Evolutionary conservation across 2,113 vertebrate genomes (phyloP).

Genomic region (Amblyopsis rosae): DNA sequence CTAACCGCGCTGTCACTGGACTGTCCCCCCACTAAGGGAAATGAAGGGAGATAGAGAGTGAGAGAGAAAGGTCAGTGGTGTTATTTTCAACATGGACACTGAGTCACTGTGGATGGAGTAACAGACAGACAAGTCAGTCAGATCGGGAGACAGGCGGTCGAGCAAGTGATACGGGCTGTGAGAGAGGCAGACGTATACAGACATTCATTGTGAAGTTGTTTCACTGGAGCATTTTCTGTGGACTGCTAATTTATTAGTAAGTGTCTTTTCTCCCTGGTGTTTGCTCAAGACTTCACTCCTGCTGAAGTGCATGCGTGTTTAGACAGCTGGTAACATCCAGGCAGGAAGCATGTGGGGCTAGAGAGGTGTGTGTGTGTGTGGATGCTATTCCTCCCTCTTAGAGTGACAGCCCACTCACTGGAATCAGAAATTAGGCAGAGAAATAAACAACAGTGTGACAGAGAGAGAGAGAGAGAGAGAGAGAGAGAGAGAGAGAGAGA

Average conservation of each 20-base stretch:
- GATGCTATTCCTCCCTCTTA: constrained; percentile 55
- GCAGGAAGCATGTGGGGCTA: constrained; percentile 3
- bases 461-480: constrained; percentile 23
- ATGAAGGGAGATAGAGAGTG: not conserved
- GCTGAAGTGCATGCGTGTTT: constrained; percentile 4
- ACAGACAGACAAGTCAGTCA: not conserved
- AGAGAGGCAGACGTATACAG: too few relatives aligned
- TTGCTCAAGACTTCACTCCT: not conserved
- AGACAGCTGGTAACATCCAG: constrained; percentile 17
- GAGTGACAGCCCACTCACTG: constrained; percentile 50
- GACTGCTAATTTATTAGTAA: too few relatives aligned
- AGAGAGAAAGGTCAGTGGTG: constrained; percentile 44
- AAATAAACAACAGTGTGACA: constrained; percentile 18
- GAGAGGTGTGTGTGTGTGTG: constrained; percentile 9
- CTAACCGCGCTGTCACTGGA: constrained; percentile 41
- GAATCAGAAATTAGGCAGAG: constrained; percentile 10
- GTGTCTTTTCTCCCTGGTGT: not conserved
- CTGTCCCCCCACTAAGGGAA: not conserved
- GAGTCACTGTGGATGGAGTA: constrained; percentile 43
- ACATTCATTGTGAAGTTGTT: too few relatives aligned
- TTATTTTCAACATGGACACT: constrained; percentile 33
- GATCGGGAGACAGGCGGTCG: not conserved
- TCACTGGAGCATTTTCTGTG: too few relatives aligned
- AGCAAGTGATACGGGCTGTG: not conserved
- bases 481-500: constrained; percentile 35